These are phyloP conservation scores for Platycheirus albimanus DNA, from an alignment of 2,888 invertebrate genomes.

Conservation along the genomic window DNA sequence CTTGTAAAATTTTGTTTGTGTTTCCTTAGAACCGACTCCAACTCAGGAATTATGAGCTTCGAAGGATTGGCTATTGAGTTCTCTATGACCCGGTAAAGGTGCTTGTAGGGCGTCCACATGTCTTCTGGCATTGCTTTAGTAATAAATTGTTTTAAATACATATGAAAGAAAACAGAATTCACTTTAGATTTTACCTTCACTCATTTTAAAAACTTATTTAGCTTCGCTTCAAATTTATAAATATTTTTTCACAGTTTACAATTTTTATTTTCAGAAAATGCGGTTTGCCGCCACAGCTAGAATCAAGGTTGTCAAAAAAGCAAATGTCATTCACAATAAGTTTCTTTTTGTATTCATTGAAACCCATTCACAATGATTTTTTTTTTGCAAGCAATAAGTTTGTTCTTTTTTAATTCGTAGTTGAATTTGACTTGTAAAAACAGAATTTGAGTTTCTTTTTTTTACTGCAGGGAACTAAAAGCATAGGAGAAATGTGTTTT, in stretches of 20 bases:
- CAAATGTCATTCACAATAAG: conserved; percentile 41
- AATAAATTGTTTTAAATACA: neutral
- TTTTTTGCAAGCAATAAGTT: neutral
- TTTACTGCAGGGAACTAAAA: no score
- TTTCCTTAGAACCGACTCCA: conserved; percentile 90
- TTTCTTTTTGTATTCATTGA: neutral
- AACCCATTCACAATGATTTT: neutral
- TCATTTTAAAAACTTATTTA: conserved; percentile 34
- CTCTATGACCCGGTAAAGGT: conserved; percentile 88
- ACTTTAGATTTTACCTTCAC: conserved; percentile 50
- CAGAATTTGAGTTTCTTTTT: no score
- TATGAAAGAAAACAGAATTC: neutral
- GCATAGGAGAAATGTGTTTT: no score
- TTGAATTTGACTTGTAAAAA: no score
- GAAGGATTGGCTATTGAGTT: conserved; percentile 86
- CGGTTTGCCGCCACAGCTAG: conserved; percentile 66
- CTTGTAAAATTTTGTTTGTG: conserved; percentile 94
- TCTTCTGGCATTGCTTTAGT: conserved; percentile 84
- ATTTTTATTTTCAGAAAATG: conserved; percentile 46
- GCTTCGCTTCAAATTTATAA: neutral
- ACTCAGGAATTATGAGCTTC: conserved; percentile 84
- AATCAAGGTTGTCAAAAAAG: conserved; percentile 14
- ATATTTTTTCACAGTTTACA: conserved; percentile 33
- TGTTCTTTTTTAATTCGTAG: no score
- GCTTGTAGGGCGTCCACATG: conserved; percentile 93